A percentile compares a stretch with the other conserved stretches of the same genome.
phyloP scores from a whole-genome alignment of 2,113 vertebrate genomes.

The Hydrochoerus hydrochaeris region DNA sequence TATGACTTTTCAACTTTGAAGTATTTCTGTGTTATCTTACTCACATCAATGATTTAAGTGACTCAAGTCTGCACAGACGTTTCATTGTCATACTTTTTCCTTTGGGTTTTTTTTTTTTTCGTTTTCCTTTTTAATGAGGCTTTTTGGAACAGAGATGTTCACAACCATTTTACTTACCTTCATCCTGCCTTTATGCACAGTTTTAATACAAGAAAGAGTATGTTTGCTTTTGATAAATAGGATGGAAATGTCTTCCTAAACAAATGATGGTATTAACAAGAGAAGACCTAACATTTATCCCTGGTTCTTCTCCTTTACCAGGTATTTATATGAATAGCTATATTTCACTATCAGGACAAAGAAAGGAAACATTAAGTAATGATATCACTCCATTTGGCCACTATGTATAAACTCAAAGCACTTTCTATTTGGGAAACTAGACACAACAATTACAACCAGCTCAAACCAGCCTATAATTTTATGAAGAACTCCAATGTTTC shows the following conservation, averaged over 20 bases:
- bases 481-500: not conserved
- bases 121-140: not conserved
- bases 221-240: not conserved
- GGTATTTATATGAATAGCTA: not conserved
- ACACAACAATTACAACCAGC: not conserved
- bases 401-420: not conserved
- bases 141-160: not conserved
- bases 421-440: constrained; percentile 2
- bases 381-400: not conserved
- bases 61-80: not conserved
- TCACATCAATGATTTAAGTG: not conserved
- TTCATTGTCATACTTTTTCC: not conserved
- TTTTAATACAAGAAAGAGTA: not conserved
- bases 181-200: not conserved
- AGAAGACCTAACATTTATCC: not conserved
- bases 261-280: not conserved
- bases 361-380: not conserved
- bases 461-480: not conserved
- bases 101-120: not conserved
- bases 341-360: not conserved
- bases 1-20: too few species aligned
- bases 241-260: not conserved
- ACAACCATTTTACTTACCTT: not conserved
- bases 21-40: not conserved
- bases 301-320: not conserved